A percentile compares a stretch with the other conserved stretches of the same genome.
These are phyloP conservation scores for Acrossocheilus wenchowensis DNA, from an alignment of 2,797 vertebrate species.

Conservation along the genomic window DNA sequence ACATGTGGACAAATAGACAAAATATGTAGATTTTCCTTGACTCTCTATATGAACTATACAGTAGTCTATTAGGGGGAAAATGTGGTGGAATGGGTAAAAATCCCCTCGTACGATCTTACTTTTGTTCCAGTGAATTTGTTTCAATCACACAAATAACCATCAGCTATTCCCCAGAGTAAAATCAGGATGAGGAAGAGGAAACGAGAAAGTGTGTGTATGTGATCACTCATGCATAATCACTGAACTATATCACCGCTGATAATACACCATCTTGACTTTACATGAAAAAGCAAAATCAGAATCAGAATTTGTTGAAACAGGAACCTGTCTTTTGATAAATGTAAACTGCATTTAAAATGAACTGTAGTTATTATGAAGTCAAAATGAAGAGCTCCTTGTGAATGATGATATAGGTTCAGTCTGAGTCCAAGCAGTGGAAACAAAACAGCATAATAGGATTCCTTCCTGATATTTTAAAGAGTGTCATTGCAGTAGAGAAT, in stretches of 20 bases:
- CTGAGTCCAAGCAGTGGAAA: background rate
- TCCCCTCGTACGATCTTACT: constrained; percentile 48
- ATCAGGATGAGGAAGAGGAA: constrained; percentile 46
- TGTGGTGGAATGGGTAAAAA: constrained; percentile 15
- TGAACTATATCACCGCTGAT: background rate
- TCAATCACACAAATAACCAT: constrained; percentile 14
- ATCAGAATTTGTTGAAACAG: background rate
- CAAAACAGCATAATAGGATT: background rate
- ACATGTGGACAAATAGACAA: background rate
- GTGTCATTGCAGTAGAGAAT: constrained; percentile 45
- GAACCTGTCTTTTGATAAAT: background rate
- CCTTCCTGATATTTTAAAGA: background rate
- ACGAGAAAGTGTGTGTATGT: constrained; percentile 32
- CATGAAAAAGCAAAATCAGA: background rate
- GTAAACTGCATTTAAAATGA: background rate
- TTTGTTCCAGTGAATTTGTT: constrained; percentile 47
- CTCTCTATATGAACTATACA: background rate
- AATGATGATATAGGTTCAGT: background rate
- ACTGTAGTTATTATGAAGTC: background rate
- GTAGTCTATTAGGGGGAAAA: background rate
- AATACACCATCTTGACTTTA: constrained; percentile 4
- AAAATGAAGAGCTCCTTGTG: background rate
- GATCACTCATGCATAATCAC: background rate
- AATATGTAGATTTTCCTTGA: background rate
- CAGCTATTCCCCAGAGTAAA: constrained; percentile 29